phyloP scores from a whole-genome alignment of 2,797 vertebrate genomes.

The Taenioides sp. region DNA sequence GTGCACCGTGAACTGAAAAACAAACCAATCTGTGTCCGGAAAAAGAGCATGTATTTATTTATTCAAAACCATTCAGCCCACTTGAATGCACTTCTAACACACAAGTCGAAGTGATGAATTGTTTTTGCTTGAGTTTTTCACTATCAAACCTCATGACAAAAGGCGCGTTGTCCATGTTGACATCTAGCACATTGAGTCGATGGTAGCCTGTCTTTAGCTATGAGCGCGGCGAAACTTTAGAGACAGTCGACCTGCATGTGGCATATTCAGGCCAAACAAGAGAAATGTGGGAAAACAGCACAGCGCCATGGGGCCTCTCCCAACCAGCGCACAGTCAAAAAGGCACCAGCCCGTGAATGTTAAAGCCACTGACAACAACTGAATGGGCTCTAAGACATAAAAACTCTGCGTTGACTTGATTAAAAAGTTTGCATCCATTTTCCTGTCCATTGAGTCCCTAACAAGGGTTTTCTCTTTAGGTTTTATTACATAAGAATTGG shows the following conservation, averaged over 20 bases:
- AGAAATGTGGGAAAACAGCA: conserved; percentile 58
- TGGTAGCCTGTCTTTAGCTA: conserved; percentile 20
- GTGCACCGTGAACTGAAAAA: no score
- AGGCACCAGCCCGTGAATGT: conserved; percentile 54
- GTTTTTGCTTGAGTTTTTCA: no score
- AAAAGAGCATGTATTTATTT: not conserved
- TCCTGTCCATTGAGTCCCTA: conserved; percentile 42
- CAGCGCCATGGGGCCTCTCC: conserved; percentile 51
- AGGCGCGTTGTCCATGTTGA: conserved; percentile 45
- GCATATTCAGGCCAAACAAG: conserved; percentile 62
- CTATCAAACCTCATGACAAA: conserved; percentile 16
- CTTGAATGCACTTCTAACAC: not conserved
- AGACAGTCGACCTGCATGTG: conserved; percentile 64
- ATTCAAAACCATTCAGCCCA: not conserved
- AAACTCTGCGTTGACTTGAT: conserved; percentile 45
- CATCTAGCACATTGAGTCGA: conserved; percentile 44
- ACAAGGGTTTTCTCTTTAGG: conserved; percentile 22
- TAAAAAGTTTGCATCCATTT: conserved; percentile 49
- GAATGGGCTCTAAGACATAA: conserved; percentile 47
- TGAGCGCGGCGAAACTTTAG: conserved; percentile 26
- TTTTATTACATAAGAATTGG: conserved; percentile 29
- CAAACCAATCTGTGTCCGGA: no score
- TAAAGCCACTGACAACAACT: conserved; percentile 46
- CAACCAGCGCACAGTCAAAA: conserved; percentile 48
- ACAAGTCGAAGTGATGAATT: not conserved